These are phyloP conservation scores for Drosophila colorata DNA, from an alignment of 2,888 invertebrate genomes.

Conservation along the genomic window DNA sequence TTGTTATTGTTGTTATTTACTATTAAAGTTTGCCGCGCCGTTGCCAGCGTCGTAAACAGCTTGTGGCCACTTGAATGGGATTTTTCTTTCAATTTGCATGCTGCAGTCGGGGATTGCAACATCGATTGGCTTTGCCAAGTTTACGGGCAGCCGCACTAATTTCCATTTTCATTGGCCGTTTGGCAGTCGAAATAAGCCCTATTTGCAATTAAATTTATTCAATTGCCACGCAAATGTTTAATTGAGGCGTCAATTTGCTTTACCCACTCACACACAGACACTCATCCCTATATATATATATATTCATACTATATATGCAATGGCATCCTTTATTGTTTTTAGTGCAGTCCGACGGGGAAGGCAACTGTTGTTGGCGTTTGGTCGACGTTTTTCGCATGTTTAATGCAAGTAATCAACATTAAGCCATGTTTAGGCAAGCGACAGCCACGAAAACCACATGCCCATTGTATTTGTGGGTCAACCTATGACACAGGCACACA, in stretches of 20 bases:
- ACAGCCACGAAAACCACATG: constrained; percentile 41
- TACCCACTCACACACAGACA: constrained; percentile 9
- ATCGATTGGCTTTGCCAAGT: constrained; percentile 51
- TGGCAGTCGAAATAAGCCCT: constrained; percentile 54
- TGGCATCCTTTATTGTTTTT: constrained; percentile 49
- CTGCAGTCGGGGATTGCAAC: constrained; percentile 29
- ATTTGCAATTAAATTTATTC: constrained; percentile 76
- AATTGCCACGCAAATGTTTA: constrained; percentile 71
- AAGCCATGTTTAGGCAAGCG: constrained; percentile 69
- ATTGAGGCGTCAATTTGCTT: constrained; percentile 64
- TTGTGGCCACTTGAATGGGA: constrained; percentile 49
- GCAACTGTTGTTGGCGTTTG: constrained; percentile 48
- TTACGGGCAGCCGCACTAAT: constrained; percentile 44
- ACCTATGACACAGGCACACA: constrained; percentile 34
- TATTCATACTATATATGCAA: no score
- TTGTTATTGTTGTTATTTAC: constrained; percentile 78
- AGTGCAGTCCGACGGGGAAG: constrained; percentile 2
- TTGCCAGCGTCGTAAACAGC: constrained; percentile 65
- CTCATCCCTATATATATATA: no score
- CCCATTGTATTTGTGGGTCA: constrained; percentile 70
- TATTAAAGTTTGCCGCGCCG: constrained; percentile 64
- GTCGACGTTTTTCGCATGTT: constrained; percentile 68
- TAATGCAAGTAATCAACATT: constrained; percentile 79
- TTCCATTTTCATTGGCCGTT: constrained; percentile 35
- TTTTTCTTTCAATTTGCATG: constrained; percentile 57